Conservation (phyloP, 2,797 vertebrate species). For the Epinephelus coioides region DNA sequence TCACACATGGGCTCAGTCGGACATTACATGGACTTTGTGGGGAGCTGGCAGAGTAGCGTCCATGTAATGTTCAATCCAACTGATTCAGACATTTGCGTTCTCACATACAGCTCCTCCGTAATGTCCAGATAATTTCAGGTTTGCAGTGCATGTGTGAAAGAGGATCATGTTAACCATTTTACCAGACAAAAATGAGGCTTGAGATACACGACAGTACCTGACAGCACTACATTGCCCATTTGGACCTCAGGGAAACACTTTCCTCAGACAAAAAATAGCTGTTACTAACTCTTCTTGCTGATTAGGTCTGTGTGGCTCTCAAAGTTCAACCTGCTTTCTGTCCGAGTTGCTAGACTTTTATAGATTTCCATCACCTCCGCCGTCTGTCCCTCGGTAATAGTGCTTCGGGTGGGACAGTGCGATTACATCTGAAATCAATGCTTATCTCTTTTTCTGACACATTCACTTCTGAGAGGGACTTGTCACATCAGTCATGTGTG, state of each 20-base stretch:
- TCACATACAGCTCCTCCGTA: too few species aligned
- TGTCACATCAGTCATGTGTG: constrained; percentile 28
- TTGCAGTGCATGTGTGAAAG: too few species aligned
- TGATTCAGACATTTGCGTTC: too few species aligned
- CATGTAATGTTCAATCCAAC: too few species aligned
- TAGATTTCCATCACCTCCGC: constrained; percentile 37
- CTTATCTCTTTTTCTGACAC: constrained; percentile 45
- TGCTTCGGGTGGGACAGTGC: neutral
- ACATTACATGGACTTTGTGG: too few species aligned
- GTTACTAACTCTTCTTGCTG: neutral
- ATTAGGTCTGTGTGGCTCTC: neutral
- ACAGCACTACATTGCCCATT: neutral
- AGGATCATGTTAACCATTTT: neutral
- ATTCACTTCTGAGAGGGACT: constrained; percentile 25
- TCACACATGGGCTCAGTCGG: too few species aligned
- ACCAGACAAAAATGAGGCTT: neutral
- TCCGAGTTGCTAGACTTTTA: constrained; percentile 7
- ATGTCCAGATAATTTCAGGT: too few species aligned
- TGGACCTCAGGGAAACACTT: constrained; percentile 1
- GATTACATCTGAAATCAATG: constrained; percentile 66
- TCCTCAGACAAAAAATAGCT: constrained; percentile 9
- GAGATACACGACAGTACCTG: neutral
- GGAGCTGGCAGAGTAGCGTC: too few species aligned
- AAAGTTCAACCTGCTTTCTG: constrained; percentile 27
- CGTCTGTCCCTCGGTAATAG: constrained; percentile 12